Evolutionary conservation across 2,113 vertebrate species (phyloP), one percentile per base, ranked within the genome.

Genomic region (Charina bottae): DNA sequence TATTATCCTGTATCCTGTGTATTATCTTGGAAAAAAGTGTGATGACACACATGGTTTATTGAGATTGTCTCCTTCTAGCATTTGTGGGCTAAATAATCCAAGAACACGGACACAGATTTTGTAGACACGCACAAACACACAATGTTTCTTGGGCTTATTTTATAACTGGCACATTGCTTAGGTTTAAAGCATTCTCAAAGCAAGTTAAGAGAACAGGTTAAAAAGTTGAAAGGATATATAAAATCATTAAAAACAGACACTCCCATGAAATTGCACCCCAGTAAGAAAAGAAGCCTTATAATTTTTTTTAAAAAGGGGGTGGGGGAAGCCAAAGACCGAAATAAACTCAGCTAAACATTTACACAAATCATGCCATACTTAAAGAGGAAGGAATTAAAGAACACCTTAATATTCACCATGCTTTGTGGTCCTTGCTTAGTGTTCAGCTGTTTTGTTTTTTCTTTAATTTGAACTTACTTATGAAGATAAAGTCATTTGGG

Each of bases 381-480:
- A 53, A 8, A 33, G 2, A n/a, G 10, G 49, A 33, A 26, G n/a
- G 33, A 59, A 58, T 53, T 56, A 12, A 59, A 58, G 58, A 23
- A 42, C 60, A 26, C 24, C 59, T 49, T 7, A 49, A 13, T 28
- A 49, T 46, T 49, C 21, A 88, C 26, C 54, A 4, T 37, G n/a
- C n/a, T 21, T 56, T 6, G 88, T 87, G 28, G 13, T 49, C 93
- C 90, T 90, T 68, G 26, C 62, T 64, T 26, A 28, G 21, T 68
- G 26, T 68, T 68, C 90, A 90, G 60, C 90, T 89, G 55, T 55
- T 28, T 49, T 21, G 62, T 8, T 21, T 92, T 26, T 93, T 33
- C 58, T 42, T 83, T 91, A 5, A 49, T 49, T 7, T 49, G 49
- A 49, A 49, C 49, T 49, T 49, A 49, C 49, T 49, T 49, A 49